Conservation (phyloP, 2,797 vertebrate genomes). For the Arrhamphus sclerolepis region DNA sequence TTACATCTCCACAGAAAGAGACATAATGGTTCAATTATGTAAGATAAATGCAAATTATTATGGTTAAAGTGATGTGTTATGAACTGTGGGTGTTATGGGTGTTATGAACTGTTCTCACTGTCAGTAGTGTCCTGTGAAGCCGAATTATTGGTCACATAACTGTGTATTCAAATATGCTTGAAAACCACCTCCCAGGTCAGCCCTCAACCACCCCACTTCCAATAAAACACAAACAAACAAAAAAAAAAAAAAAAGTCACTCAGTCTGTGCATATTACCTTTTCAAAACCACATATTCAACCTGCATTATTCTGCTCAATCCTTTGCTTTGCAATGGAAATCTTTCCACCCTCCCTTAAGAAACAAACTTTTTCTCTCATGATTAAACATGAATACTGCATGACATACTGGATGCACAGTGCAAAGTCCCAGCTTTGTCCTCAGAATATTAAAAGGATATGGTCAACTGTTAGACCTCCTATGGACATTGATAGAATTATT, state of each 20-base stretch:
- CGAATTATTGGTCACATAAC: constrained; percentile 38
- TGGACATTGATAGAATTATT: constrained; percentile 87
- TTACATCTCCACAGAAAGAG: constrained; percentile 40
- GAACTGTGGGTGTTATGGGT: constrained; percentile 40
- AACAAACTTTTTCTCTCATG: constrained; percentile 57
- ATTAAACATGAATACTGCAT: constrained; percentile 64
- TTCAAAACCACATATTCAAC: constrained; percentile 59
- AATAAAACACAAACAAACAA: neutral
- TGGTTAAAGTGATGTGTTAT: constrained; percentile 51
- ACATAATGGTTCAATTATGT: constrained; percentile 54
- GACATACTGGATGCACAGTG: constrained; percentile 27
- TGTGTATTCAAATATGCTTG: constrained; percentile 29
- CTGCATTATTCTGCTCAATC: constrained; percentile 56
- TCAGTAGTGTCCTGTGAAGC: constrained; percentile 44
- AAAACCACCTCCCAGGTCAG: constrained; percentile 48
- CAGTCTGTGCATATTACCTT: constrained; percentile 62
- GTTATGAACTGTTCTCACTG: constrained; percentile 43
- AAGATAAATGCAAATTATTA: constrained; percentile 65
- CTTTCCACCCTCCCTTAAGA: constrained; percentile 41
- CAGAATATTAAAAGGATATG: constrained; percentile 48
- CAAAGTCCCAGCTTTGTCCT: constrained; percentile 48
- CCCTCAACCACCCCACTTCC: no score
- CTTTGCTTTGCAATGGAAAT: constrained; percentile 68
- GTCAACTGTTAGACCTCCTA: constrained; percentile 83
- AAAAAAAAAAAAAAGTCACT: constrained; percentile 67